Evolutionary conservation across 2,888 invertebrate species (phyloP).

Genomic region (Keiferia lycopersicella): DNA sequence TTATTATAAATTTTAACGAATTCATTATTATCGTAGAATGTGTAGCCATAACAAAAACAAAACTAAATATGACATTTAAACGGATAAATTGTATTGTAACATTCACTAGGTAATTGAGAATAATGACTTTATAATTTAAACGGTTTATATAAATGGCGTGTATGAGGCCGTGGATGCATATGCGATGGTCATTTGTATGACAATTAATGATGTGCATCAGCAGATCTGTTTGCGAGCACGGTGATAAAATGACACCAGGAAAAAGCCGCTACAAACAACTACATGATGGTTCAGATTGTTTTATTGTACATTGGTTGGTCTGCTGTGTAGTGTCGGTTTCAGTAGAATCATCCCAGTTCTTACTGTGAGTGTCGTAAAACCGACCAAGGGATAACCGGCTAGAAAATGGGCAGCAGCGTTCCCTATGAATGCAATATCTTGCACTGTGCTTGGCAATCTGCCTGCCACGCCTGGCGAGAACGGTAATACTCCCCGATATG

Average conservation of each 20-base stretch:
- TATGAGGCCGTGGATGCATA: background rate
- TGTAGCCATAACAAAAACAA: background rate
- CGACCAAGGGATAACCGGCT: too few relatives aligned
- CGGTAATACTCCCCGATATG: too few relatives aligned
- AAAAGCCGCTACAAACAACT: background rate
- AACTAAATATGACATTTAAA: background rate
- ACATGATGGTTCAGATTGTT: background rate
- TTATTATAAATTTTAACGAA: background rate
- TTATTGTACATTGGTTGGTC: background rate
- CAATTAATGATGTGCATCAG: conserved; percentile 15
- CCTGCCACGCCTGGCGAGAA: too few relatives aligned
- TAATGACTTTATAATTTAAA: background rate
- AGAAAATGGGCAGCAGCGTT: too few relatives aligned
- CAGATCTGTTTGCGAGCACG: background rate
- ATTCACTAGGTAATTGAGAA: background rate
- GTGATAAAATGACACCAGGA: background rate
- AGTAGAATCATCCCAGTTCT: too few relatives aligned
- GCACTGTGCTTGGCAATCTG: too few relatives aligned
- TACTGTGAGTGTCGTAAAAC: too few relatives aligned
- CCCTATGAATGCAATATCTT: too few relatives aligned
- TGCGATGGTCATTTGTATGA: conserved; percentile 9
- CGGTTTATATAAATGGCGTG: background rate
- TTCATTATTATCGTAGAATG: background rate
- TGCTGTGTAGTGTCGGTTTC: too few relatives aligned
- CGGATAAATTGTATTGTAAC: background rate